Conservation (phyloP, 2,797 vertebrate species). For the Melopsittacus undulatus region DNA sequence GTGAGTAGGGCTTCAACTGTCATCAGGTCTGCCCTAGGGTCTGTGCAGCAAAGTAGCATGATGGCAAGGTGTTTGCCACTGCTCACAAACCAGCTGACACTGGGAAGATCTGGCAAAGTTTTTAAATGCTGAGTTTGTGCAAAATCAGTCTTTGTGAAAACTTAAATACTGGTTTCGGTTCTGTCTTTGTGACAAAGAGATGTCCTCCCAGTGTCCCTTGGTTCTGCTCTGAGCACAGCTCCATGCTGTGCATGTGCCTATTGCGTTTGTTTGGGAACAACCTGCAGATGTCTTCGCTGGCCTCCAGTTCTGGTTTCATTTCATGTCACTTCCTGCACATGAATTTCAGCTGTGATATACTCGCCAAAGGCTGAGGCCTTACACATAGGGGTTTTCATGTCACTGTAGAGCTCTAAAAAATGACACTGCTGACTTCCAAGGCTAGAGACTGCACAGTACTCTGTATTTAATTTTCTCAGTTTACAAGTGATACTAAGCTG, state of each 20-base stretch:
- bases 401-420: neutral
- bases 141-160: neutral
- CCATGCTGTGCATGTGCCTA: fast-evolving
- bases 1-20: fast-evolving
- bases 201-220: fast-evolving
- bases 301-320: neutral
- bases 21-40: neutral
- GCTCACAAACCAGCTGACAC: fast-evolving
- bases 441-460: neutral
- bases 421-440: fast-evolving
- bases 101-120: neutral
- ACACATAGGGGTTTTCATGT: neutral
- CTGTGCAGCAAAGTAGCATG: neutral
- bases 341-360: neutral
- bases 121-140: neutral
- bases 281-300: neutral
- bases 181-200: neutral
- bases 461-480: neutral
- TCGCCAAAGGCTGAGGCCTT: neutral
- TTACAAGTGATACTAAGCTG: neutral
- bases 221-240: neutral
- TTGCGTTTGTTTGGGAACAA: neutral
- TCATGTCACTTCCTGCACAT: neutral
- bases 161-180: neutral
- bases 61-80: neutral